Evolutionary conservation across 2,113 vertebrate genomes (phyloP).

Genomic region (Hyla sarda): DNA sequence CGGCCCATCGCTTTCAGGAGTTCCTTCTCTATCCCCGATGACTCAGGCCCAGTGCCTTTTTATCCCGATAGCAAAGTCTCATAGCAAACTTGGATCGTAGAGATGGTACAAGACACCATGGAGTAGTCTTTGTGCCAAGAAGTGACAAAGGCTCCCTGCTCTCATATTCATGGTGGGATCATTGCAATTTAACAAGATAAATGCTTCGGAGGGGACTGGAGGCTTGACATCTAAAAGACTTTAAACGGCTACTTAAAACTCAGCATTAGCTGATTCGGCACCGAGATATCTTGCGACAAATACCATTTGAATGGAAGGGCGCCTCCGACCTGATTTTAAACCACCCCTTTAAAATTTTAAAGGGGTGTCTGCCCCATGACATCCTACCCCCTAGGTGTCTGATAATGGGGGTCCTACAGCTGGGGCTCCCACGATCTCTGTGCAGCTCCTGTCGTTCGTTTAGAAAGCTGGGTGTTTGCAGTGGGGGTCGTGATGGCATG

Average conservation of each 20-base stretch:
- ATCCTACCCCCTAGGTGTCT: too few relatives aligned
- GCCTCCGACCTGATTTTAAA: too few relatives aligned
- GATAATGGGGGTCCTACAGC: too few relatives aligned
- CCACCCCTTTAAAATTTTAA: too few relatives aligned
- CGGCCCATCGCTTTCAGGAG: conserved; percentile 60
- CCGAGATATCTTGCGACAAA: not conserved
- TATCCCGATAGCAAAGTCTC: not conserved
- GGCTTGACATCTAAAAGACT: conserved; percentile 21
- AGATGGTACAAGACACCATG: conserved; percentile 40
- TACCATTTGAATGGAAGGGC: too few relatives aligned
- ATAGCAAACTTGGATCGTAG: conserved; percentile 17
- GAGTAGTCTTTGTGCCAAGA: conserved; percentile 47
- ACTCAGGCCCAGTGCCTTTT: conserved; percentile 56
- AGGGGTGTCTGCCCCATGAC: too few relatives aligned
- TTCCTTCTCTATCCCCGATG: conserved; percentile 53
- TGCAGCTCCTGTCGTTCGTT: too few relatives aligned
- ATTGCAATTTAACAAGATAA: conserved; percentile 38
- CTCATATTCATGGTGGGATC: conserved; percentile 31
- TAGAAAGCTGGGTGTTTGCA: too few relatives aligned
- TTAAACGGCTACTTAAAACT: conserved; percentile 14
- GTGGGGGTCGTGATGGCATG: too few relatives aligned
- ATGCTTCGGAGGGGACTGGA: not conserved
- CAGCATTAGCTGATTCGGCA: not conserved
- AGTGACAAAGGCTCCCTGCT: conserved; percentile 34
- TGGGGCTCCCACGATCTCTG: too few relatives aligned